phyloP scores from a whole-genome alignment of 2,797 vertebrate genomes.

The Myotis myotis region DNA sequence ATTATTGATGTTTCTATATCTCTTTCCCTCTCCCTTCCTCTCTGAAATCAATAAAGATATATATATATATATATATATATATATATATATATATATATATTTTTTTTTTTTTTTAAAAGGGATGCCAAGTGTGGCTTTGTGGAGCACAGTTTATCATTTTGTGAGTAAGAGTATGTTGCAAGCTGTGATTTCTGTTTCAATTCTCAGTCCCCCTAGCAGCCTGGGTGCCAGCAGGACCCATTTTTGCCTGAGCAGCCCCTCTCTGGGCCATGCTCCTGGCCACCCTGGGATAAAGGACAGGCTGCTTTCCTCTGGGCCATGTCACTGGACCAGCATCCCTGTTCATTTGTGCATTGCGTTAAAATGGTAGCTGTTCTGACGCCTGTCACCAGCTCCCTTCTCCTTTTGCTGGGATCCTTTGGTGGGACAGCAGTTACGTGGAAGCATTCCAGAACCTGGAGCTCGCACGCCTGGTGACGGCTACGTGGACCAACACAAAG shows the following conservation, averaged over 20 bases:
- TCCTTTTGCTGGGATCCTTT: background rate
- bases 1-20: too few species aligned
- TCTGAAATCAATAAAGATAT: too few species aligned
- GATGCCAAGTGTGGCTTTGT: background rate
- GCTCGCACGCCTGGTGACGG: background rate
- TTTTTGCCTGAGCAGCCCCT: background rate
- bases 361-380: background rate
- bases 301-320: background rate
- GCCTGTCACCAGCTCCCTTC: background rate
- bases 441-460: background rate
- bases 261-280: background rate
- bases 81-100: too few species aligned
- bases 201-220: background rate
- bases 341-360: background rate
- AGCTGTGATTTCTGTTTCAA: background rate
- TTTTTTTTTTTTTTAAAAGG: too few species aligned
- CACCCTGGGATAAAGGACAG: background rate
- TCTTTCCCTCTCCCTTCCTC: too few species aligned
- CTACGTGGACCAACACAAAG: background rate
- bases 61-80: too few species aligned
- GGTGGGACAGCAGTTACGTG: background rate
- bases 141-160: background rate
- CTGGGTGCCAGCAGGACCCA: background rate
- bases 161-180: background rate
- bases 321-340: background rate